These are phyloP conservation scores for Elysia crispata DNA, from an alignment of 2,888 invertebrate species.

Conservation along the genomic window DNA sequence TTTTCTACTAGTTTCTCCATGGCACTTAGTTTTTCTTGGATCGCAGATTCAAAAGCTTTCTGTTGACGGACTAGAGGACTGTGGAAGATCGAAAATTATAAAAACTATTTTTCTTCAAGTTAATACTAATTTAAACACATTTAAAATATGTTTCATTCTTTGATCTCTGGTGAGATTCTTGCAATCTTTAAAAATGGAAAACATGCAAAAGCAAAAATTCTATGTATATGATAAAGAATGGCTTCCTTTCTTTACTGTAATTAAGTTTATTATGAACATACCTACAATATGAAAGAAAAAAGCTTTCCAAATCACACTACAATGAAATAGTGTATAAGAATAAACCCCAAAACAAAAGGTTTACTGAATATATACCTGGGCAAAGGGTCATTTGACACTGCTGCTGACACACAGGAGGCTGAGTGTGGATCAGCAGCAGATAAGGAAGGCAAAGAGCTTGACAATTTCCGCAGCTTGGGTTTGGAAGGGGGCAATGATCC, in stretches of 20 bases:
- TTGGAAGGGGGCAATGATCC: neutral
- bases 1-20: conserved; percentile 2
- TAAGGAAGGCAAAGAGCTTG: neutral
- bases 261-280: too few species aligned
- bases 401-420: neutral
- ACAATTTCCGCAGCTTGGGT: neutral
- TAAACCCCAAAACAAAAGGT: conserved; percentile 3
- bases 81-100: neutral
- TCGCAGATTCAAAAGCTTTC: conserved; percentile 1
- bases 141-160: too few species aligned
- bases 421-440: neutral
- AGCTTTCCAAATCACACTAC: too few species aligned
- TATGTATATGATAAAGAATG: too few species aligned
- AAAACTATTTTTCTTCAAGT: neutral
- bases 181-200: too few species aligned
- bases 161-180: too few species aligned
- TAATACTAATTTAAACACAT: neutral
- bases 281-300: too few species aligned
- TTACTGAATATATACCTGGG: conserved; percentile 17
- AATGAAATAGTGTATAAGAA: too few species aligned
- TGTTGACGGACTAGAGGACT: conserved; percentile 33
- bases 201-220: too few species aligned
- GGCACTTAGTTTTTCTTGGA: neutral
- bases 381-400: neutral
- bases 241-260: too few species aligned